Percentiles rank a stretch among this genome's conserved stretches.
These are phyloP conservation scores for Myotis lucifugus DNA, from an alignment of 2,113 vertebrate genomes.

Conservation along the genomic window DNA sequence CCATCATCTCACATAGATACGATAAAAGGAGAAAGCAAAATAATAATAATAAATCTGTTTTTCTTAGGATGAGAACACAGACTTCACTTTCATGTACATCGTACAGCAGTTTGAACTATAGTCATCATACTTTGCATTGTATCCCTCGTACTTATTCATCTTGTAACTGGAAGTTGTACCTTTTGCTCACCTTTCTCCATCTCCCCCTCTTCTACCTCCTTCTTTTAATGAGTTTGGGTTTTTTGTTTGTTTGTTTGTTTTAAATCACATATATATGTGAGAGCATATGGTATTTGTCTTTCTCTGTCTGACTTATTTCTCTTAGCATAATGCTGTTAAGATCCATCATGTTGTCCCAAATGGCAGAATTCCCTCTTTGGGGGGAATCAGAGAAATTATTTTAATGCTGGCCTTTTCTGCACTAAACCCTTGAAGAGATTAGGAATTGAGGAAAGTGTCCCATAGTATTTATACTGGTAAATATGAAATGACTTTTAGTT, in stretches of 20 bases:
- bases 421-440: not conserved
- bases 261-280: not conserved
- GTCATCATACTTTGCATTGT: not conserved
- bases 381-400: not conserved
- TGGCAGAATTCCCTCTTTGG: not conserved
- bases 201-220: not conserved
- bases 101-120: not conserved
- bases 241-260: not conserved
- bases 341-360: not conserved
- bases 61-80: not conserved
- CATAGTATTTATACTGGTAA: not conserved
- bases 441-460: not conserved
- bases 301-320: not conserved
- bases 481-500: not conserved
- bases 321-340: not conserved
- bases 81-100: not conserved
- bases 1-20: not conserved
- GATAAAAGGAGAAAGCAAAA: slow-evolving; percentile 11
- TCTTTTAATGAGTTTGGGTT: not conserved
- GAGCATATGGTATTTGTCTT: not conserved
- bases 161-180: not conserved
- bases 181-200: not conserved
- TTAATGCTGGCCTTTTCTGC: not conserved
- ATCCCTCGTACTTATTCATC: not conserved
- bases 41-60: not conserved